Base-by-base conservation (phyloP, 2,797 vertebrate genomes). In the Danio kyathit region DNA sequence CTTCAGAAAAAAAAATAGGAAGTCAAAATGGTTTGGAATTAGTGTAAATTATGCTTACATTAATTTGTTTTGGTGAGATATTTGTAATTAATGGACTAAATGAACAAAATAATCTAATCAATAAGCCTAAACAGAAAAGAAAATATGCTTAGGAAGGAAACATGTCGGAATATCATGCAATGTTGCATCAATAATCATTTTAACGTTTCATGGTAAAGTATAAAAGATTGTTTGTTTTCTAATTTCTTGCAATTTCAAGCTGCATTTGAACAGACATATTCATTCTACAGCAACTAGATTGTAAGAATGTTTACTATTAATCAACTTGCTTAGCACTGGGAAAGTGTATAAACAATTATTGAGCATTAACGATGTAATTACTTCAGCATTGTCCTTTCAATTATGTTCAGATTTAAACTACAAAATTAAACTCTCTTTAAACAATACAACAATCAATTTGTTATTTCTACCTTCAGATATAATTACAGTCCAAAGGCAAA, bases 391-490 rank as follows among this genome's bases (percentile, higher is more conserved):
- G 16, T 75, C 11, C n/a, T 2, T 75, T 63, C 6, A 51, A 19
- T 48, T 51, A 41, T 13, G 51, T 51, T 11, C 51, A 63, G 21
- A 74, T 38, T 40, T n/a, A 48, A 41, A 38, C 5, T 19, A 4
- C 14, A 44, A 38, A 46, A 56, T 8, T 54, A n/a, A 3, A 17
- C 13, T 14, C n/a, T 57, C 46, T 17, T 19, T 75, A 21, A 66
- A 76, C 14, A 66, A 57, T 66, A 29, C 49, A 66, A 52, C 14
- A 66, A 29, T 66, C 49, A 29, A 46, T 49, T 61, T 13, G 43
- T 11, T 40, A 61, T 40, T 60, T 61, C 14, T 12, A 40, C 19
- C 4, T 75, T 4, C n/a, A 40, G 73, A 75, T 41, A 29, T 60
- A 63, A 75, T 63, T 74, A 63, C 11, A 75, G 11, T 41, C 12